phyloP scores from a whole-genome alignment of 2,797 vertebrate species.

The Aotus griseimembra region DNA sequence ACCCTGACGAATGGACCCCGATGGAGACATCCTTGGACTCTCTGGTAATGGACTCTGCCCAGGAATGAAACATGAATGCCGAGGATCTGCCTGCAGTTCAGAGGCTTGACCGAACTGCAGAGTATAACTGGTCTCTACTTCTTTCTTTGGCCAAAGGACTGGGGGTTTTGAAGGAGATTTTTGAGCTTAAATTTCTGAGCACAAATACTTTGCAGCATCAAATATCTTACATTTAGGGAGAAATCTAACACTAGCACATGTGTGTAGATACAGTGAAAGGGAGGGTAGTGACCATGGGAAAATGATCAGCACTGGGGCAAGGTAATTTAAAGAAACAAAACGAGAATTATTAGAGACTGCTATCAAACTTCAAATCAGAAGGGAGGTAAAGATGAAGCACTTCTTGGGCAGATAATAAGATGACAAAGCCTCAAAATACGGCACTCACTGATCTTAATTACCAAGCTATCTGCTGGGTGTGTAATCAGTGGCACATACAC shows the following conservation, averaged over 20 bases:
- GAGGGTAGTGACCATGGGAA: background rate
- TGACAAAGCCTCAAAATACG: constrained; percentile 53
- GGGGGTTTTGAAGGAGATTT: background rate
- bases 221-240: background rate
- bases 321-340: background rate
- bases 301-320: rapidly evolving
- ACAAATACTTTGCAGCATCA: too few species aligned
- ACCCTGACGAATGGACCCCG: background rate
- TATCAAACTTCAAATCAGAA: constrained; percentile 59
- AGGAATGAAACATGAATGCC: background rate
- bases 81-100: too few species aligned
- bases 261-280: background rate
- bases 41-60: background rate
- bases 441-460: constrained; percentile 71
- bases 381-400: constrained; percentile 63
- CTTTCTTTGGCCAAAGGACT: background rate
- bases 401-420: constrained; percentile 70
- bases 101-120: background rate
- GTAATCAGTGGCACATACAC: constrained; percentile 73
- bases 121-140: background rate
- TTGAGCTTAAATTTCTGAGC: background rate
- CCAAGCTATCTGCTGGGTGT: constrained; percentile 70
- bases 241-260: background rate
- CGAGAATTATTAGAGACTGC: background rate
- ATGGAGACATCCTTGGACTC: too few species aligned